A percentile compares a stretch with the other conserved stretches of the same genome.
Conservation (phyloP, 2,888 invertebrate genomes). For the Catocala fraxini region DNA sequence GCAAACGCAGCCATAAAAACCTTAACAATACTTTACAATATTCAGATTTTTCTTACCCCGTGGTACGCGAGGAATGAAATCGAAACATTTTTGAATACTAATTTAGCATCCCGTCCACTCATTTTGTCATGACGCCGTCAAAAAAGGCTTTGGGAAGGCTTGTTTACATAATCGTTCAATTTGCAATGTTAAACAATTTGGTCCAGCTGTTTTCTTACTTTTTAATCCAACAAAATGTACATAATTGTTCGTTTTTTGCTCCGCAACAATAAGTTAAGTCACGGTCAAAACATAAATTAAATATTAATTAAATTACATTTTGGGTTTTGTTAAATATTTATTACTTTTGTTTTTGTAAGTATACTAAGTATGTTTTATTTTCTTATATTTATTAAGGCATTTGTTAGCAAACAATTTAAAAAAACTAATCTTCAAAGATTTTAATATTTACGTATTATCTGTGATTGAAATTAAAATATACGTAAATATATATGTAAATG, state of each 20-base stretch:
- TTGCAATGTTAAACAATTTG: conserved; percentile 83
- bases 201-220: conserved; percentile 74
- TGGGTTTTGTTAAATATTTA: conserved; percentile 17
- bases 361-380: not conserved
- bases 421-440: too few species aligned
- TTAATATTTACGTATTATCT: too few species aligned
- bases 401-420: too few species aligned
- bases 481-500: too few species aligned
- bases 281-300: conserved; percentile 59
- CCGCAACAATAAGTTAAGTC: conserved; percentile 52
- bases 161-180: conserved; percentile 85
- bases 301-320: conserved; percentile 53
- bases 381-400: too few species aligned
- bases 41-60: conserved; percentile 45
- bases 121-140: conserved; percentile 54
- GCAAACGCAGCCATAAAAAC: not conserved
- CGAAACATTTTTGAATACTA: conserved; percentile 78
- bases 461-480: too few species aligned
- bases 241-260: conserved; percentile 49
- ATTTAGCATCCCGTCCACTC: conserved; percentile 70
- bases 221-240: conserved; percentile 64
- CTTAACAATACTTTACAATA: conserved; percentile 14
- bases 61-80: conserved; percentile 56
- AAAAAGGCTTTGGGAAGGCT: conserved; percentile 77
- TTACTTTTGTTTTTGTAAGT: not conserved